Evolutionary conservation across 2,797 vertebrate genomes (phyloP).

Genomic region (Periophthalmus magnuspinnatus): DNA sequence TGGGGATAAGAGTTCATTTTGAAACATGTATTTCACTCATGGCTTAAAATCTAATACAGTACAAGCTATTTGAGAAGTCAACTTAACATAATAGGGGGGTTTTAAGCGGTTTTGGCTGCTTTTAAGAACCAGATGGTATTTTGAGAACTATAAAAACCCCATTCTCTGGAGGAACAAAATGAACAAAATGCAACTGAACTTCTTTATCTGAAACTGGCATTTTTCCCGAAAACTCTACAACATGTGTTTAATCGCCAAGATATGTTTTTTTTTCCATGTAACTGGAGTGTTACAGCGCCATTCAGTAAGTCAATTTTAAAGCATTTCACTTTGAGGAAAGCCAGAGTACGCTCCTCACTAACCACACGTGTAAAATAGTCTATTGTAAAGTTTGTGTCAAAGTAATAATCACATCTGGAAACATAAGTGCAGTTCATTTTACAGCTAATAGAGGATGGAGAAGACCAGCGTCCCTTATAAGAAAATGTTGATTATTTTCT

Average conservation of each 20-base stretch:
- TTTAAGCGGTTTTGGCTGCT: too few relatives aligned
- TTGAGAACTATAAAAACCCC: too few relatives aligned
- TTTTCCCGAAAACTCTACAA: conserved; percentile 3
- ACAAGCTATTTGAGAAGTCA: too few relatives aligned
- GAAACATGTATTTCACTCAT: too few relatives aligned
- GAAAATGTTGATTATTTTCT: background rate
- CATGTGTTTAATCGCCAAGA: background rate
- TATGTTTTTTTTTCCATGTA: background rate
- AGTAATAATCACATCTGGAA: conserved; percentile 8
- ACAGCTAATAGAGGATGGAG: conserved; percentile 23
- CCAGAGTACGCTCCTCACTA: conserved; percentile 10
- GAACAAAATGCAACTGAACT: too few relatives aligned
- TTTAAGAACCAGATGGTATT: too few relatives aligned
- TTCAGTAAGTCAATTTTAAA: conserved; percentile 3
- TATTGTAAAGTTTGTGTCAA: background rate
- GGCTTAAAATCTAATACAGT: too few relatives aligned
- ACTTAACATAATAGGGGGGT: too few relatives aligned
- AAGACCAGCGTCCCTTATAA: conserved; percentile 26
- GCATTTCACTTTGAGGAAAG: conserved; percentile 7
- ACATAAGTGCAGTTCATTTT: background rate
- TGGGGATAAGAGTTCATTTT: too few relatives aligned
- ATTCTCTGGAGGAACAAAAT: too few relatives aligned
- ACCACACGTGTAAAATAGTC: background rate
- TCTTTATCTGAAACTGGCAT: conserved; percentile 14
- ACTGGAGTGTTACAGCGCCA: background rate